Evolutionary conservation across 2,113 vertebrate genomes (phyloP), one percentile per base, ranked within the genome.

Genomic region (Nymphicus hollandicus): DNA sequence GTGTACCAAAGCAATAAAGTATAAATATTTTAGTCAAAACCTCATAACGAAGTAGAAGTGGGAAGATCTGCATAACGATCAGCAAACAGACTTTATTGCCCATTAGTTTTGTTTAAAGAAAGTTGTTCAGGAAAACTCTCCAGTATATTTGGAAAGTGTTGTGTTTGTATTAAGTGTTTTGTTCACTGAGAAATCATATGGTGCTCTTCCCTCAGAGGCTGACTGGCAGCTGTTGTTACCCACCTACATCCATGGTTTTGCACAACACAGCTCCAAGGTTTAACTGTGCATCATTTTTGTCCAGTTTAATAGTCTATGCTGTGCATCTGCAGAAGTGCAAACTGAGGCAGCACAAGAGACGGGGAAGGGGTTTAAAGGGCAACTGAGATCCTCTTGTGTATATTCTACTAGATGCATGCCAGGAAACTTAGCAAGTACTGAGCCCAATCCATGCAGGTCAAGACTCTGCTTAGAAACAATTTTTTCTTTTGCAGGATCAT

Each of bases 11-110:
- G 89, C 93, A 94, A 68, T 60, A 91, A 93, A 93, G 88, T 76
- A 96, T 92, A 96, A 97, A 93, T 97, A 96, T 97, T 95, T 97
- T 84, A 87, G 65, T 88, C 77, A 93, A 91, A 95, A 85, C 65
- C 73, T 87, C 86, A 56, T 28, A 87, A 17, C 27, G 47, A 91
- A 93, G 47, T 93, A 72, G 53, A 94, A 94, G 88, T 91, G 86
- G 95, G 91, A 88, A 92, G 91, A 85, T 89, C 61, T 89, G 65
- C 88, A 87, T 85, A 52, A 86, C 84, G 70, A 94, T 90, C 88
- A 89, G 86, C 81, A 94, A 97, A 91, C 73, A 92, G 53, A 58
- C 56, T 90, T 92, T 53, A 72, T 20, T 89, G 92, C 56, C 61
- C 86, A 86, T 84, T 95, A 89, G 56, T 91, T 94, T 81, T 87